A percentile compares a stretch with the other conserved stretches of the same genome.
Conservation (phyloP, 2,113 vertebrate genomes). For the Anseranas semipalmata region DNA sequence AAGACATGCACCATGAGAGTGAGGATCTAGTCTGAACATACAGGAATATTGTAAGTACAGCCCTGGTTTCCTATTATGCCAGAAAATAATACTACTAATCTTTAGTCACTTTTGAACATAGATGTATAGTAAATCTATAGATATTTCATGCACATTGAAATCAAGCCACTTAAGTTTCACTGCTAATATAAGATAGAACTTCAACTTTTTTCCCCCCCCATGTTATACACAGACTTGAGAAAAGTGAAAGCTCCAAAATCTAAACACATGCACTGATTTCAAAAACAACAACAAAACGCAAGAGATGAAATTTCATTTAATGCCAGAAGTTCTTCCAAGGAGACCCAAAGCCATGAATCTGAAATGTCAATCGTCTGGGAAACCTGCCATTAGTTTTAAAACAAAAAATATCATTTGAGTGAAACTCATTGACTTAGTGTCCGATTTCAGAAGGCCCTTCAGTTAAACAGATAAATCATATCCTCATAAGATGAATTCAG, state of each 20-base stretch:
- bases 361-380: neutral
- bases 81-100: neutral
- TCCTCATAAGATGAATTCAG: neutral
- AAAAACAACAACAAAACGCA: neutral
- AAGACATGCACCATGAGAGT: neutral
- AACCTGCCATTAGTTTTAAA: constrained; percentile 10
- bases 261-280: neutral
- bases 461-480: constrained; percentile 26
- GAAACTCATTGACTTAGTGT: constrained; percentile 22
- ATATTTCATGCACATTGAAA: neutral
- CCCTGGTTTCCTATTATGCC: neutral
- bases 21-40: neutral
- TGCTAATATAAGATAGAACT: neutral
- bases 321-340: neutral
- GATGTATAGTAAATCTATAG: neutral
- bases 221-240: neutral
- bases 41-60: neutral
- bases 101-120: neutral
- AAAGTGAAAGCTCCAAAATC: neutral
- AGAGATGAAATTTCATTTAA: neutral
- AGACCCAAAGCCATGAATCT: neutral
- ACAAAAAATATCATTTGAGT: constrained; percentile 3
- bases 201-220: neutral
- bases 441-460: neutral
- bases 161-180: neutral